These are phyloP conservation scores for Actenoides lindsayi DNA, from an alignment of 2,113 vertebrate species.

Conservation along the genomic window DNA sequence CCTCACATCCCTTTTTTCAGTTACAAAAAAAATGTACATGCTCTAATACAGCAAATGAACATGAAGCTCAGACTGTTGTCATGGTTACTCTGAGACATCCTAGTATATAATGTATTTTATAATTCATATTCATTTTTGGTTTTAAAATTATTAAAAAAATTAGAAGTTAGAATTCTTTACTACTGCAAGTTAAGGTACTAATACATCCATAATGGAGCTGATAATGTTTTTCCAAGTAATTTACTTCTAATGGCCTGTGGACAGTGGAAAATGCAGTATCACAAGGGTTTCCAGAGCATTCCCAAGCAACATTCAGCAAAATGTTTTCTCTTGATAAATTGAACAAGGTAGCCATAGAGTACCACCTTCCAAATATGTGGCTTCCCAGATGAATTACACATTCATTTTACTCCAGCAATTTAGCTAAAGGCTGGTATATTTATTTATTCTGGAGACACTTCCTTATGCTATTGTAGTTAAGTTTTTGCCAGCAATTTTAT, in stretches of 20 bases:
- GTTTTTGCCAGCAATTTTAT: slow-evolving; percentile 3
- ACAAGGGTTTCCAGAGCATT: neutral
- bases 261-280: neutral
- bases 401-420: neutral
- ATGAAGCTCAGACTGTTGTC: slow-evolving; percentile 31
- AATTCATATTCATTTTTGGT: neutral
- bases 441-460: slow-evolving; percentile 43
- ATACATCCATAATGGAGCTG: slow-evolving; percentile 10
- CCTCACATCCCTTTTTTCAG: neutral
- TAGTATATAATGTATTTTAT: neutral
- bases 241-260: neutral
- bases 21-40: neutral
- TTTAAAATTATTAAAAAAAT: neutral
- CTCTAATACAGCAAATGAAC: neutral
- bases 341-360: neutral
- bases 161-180: slow-evolving; percentile 1
- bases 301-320: neutral
- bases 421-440: slow-evolving; percentile 6
- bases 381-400: slow-evolving; percentile 2
- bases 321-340: neutral
- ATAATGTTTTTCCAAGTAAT: slow-evolving; percentile 31
- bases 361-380: neutral
- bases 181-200: neutral
- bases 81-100: slow-evolving; percentile 48
- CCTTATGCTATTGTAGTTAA: neutral